These are phyloP conservation scores for Cynodonichthys magdalenae DNA, from an alignment of 2,797 vertebrate species.

Conservation along the genomic window DNA sequence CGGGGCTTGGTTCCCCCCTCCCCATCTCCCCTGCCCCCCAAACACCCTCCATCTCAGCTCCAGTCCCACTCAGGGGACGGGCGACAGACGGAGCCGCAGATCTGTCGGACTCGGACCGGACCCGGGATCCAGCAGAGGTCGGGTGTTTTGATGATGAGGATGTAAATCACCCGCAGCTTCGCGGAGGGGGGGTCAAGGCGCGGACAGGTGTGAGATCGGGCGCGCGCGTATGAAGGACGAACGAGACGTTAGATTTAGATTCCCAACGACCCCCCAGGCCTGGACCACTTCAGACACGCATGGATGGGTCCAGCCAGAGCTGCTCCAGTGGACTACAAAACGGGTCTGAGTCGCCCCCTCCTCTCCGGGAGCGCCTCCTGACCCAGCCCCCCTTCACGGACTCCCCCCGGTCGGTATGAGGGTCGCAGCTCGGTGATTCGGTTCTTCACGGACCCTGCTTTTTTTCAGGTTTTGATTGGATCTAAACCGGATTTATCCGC, in stretches of 20 bases:
- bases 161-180: constrained; percentile 51
- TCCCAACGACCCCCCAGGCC: constrained; percentile 42
- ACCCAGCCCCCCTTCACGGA: constrained; percentile 47
- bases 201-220: constrained; percentile 79
- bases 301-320: constrained; percentile 62
- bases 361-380: constrained; percentile 54
- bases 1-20: constrained; percentile 53
- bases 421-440: constrained; percentile 56
- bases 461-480: constrained; percentile 24
- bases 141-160: not conserved
- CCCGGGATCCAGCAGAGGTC: constrained; percentile 9
- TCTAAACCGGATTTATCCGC: constrained; percentile 42
- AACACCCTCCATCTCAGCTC: constrained; percentile 8
- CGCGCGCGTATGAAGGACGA: constrained; percentile 49
- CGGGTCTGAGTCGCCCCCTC: constrained; percentile 37
- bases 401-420: constrained; percentile 59
- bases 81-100: constrained; percentile 30
- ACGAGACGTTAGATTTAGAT: constrained; percentile 38
- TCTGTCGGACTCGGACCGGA: constrained; percentile 5
- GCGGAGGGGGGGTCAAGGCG: constrained; percentile 39
- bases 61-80: constrained; percentile 55
- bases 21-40: constrained; percentile 3
- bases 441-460: constrained; percentile 28
- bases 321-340: constrained; percentile 65
- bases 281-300: constrained; percentile 47